These are phyloP conservation scores for Centrocercus urophasianus DNA, from an alignment of 2,113 vertebrate genomes.

Conservation along the genomic window DNA sequence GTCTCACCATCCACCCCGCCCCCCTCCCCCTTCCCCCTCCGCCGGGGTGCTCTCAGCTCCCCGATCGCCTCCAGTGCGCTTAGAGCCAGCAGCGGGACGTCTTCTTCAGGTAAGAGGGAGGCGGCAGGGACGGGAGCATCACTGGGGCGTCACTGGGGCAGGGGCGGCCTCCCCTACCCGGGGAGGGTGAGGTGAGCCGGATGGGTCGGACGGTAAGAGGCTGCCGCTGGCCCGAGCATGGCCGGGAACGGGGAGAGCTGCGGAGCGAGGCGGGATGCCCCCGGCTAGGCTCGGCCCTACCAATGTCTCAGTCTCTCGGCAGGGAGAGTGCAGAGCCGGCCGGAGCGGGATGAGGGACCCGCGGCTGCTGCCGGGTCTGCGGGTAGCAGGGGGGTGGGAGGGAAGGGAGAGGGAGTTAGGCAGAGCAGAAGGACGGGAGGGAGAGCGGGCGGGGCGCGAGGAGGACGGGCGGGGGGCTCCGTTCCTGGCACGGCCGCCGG, in stretches of 20 bases:
- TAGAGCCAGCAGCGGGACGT: not conserved
- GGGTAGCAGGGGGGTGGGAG: not conserved
- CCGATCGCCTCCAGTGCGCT: not conserved
- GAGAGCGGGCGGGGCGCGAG: no score
- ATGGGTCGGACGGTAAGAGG: not conserved
- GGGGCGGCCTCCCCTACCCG: not conserved
- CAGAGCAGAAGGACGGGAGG: accelerated
- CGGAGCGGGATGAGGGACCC: no score
- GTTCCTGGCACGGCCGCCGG: not conserved
- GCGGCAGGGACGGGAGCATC: no score
- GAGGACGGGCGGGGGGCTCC: not conserved
- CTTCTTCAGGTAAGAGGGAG: constrained; percentile 26
- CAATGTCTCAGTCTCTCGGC: no score
- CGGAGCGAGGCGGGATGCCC: not conserved
- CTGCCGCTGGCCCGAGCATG: not conserved
- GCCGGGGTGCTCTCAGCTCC: not conserved
- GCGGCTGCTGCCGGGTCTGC: not conserved
- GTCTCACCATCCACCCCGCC: not conserved
- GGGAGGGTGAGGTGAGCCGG: accelerated
- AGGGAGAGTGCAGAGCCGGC: not conserved
- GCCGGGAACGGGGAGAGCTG: accelerated
- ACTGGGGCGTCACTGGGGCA: no score
- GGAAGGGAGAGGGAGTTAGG: not conserved
- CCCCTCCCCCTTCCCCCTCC: no score
- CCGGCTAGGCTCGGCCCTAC: no score